Percentiles rank a stretch among this genome's conserved stretches.
These are phyloP conservation scores for Zeugodacus cucurbitae DNA, from an alignment of 1,140 invertebrate genomes.

Conservation along the genomic window DNA sequence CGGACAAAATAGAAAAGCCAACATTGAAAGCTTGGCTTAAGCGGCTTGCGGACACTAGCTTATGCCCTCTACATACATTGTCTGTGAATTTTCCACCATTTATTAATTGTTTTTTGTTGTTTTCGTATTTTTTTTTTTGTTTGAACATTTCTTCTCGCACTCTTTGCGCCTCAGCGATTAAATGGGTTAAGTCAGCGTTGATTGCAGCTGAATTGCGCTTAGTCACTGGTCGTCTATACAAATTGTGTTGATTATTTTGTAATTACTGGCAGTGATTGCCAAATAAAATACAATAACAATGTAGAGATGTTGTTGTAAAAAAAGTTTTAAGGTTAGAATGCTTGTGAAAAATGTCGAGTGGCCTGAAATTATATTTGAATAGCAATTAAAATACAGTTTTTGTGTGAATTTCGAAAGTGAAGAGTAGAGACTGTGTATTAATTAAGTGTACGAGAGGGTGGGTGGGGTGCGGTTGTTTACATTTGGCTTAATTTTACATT, in stretches of 20 bases:
- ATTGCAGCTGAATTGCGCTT: slow-evolving; percentile 6
- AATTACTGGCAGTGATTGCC: neutral
- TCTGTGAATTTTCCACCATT: neutral
- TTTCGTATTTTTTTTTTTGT: neutral
- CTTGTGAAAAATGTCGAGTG: neutral
- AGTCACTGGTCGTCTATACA: neutral
- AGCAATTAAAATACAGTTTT: neutral
- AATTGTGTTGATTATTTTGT: neutral
- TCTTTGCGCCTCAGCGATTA: neutral
- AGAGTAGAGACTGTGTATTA: neutral
- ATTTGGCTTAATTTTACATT: too few species aligned
- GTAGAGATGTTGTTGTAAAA: neutral
- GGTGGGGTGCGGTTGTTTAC: too few species aligned
- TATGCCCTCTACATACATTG: neutral
- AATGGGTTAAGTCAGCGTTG: neutral
- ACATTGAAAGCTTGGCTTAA: neutral
- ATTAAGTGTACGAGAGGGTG: neutral
- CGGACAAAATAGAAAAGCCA: neutral
- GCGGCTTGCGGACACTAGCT: neutral
- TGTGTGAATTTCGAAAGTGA: neutral
- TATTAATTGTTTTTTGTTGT: neutral
- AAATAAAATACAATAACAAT: neutral
- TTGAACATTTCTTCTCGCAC: neutral
- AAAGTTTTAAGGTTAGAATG: neutral
- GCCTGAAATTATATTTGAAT: too few species aligned